phyloP scores from a whole-genome alignment of 2,888 invertebrate species.

The Megamerina dolium region DNA sequence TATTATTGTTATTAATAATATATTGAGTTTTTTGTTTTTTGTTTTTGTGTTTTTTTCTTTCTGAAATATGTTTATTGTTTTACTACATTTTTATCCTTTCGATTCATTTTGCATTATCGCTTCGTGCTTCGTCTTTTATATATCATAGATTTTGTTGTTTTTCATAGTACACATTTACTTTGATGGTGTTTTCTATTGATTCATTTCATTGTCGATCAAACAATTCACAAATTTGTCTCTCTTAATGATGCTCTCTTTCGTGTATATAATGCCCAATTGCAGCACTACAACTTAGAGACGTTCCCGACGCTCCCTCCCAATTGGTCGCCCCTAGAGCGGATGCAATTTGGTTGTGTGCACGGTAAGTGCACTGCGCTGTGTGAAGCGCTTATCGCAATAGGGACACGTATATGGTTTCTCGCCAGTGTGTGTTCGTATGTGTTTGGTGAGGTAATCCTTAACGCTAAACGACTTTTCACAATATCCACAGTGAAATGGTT shows the following conservation, averaged over 20 bases:
- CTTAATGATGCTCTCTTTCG: conserved; percentile 8
- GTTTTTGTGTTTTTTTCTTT: background rate
- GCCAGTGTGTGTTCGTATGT: conserved; percentile 48
- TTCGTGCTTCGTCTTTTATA: background rate
- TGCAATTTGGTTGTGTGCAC: conserved; percentile 47
- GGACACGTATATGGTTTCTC: conserved; percentile 47
- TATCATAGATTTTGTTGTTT: background rate
- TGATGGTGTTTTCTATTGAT: too few relatives aligned
- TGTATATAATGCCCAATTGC: conserved; percentile 14
- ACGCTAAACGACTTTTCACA: conserved; percentile 48
- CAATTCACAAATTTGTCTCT: conserved; percentile 1
- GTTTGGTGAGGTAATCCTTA: conserved; percentile 48
- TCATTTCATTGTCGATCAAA: conserved; percentile 2
- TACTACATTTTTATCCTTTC: background rate
- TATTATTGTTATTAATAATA: too few relatives aligned
- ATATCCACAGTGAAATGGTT: conserved; percentile 45
- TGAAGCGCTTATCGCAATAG: conserved; percentile 46
- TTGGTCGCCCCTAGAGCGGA: conserved; percentile 45
- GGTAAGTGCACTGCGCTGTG: conserved; percentile 46
- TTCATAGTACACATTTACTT: background rate
- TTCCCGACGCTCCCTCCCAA: conserved; percentile 29
- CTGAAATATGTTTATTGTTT: background rate
- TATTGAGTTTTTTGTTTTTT: conserved; percentile 2
- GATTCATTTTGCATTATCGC: conserved; percentile 5
- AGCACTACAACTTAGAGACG: conserved; percentile 9